phyloP scores from a whole-genome alignment of 2,888 invertebrate species.

The Thecocarcelia acutangulata region DNA sequence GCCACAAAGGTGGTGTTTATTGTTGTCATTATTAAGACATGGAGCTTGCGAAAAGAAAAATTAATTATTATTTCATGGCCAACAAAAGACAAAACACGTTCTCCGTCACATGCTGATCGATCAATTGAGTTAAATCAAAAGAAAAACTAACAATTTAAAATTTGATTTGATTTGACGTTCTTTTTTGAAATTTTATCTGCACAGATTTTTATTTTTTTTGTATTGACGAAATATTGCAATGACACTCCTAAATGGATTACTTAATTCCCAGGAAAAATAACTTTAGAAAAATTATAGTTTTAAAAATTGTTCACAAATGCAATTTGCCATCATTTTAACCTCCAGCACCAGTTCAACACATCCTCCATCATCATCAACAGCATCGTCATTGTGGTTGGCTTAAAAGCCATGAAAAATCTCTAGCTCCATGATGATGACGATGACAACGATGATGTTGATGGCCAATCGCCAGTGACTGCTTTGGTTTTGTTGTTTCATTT shows the following conservation, averaged over 20 bases:
- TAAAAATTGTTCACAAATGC: slow-evolving; percentile 32
- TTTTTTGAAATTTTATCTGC: slow-evolving; percentile 8
- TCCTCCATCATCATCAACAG: slow-evolving; percentile 17
- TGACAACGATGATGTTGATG: no score
- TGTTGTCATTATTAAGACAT: slow-evolving; percentile 45
- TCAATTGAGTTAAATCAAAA: slow-evolving; percentile 25
- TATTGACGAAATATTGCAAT: not conserved
- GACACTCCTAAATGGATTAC: slow-evolving; percentile 56
- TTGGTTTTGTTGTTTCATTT: slow-evolving; percentile 24
- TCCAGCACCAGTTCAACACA: not conserved
- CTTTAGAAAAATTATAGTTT: slow-evolving; percentile 37
- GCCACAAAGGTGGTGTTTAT: slow-evolving; percentile 35
- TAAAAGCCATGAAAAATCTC: slow-evolving; percentile 7
- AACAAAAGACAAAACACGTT: slow-evolving; percentile 50
- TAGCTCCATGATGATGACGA: not conserved
- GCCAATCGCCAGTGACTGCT: slow-evolving; percentile 25
- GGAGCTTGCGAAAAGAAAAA: not conserved
- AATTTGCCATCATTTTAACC: slow-evolving; percentile 19
- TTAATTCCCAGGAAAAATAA: slow-evolving; percentile 34
- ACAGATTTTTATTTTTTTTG: slow-evolving; percentile 31
- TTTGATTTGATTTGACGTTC: not conserved
- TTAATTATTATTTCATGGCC: slow-evolving; percentile 42
- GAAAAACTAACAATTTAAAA: not conserved
- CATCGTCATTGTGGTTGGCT: slow-evolving; percentile 11
- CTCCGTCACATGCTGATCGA: slow-evolving; percentile 21